Evolutionary conservation across 2,888 invertebrate species (phyloP).

Genomic region (Calameuta filiformis): DNA sequence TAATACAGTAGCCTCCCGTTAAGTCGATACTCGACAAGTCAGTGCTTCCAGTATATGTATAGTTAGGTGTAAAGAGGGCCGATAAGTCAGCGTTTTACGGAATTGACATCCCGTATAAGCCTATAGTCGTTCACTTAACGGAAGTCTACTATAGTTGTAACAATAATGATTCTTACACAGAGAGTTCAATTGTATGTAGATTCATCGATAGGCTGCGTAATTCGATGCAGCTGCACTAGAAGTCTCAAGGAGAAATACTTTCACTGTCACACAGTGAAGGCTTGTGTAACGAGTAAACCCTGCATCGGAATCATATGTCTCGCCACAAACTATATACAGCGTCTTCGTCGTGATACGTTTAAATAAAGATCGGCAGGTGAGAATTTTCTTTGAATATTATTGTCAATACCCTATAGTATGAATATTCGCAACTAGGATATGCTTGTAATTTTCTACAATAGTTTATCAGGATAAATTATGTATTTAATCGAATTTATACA

Average conservation of each 20-base stretch:
- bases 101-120: not conserved
- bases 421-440: not conserved
- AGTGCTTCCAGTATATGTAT: no score
- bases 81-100: not conserved
- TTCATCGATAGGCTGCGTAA: slow-evolving; percentile 2
- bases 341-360: not conserved
- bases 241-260: slow-evolving; percentile 62
- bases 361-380: not conserved
- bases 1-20: not conserved
- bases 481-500: no score
- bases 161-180: not conserved
- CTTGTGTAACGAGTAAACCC: slow-evolving; percentile 36
- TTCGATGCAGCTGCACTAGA: slow-evolving; percentile 39
- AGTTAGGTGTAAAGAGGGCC: no score
- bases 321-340: not conserved
- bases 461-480: no score
- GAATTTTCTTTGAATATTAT: not conserved
- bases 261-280: slow-evolving; percentile 53
- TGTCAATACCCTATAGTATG: no score
- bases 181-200: slow-evolving; percentile 27
- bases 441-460: not conserved
- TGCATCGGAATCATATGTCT: not conserved
- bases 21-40: not conserved
- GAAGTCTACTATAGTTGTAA: not conserved
- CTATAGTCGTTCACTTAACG: not conserved